Evolutionary conservation across 2,113 vertebrate genomes (phyloP).

Genomic region (Protobothrops mucrosquamatus): DNA sequence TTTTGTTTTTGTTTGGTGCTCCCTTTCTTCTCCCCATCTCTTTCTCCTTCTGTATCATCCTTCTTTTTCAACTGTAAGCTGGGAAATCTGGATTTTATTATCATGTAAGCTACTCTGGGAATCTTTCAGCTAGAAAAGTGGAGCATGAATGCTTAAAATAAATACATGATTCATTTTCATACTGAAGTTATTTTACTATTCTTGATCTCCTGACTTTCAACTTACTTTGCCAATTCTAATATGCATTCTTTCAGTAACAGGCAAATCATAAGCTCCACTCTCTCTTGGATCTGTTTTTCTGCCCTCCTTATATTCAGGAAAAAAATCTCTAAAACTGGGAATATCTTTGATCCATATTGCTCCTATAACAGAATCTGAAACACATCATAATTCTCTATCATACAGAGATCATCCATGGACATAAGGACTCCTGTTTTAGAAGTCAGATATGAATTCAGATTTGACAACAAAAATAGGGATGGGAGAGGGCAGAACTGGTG

Average conservation of each 20-base stretch:
- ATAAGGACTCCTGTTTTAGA: neutral
- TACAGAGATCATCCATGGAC: neutral
- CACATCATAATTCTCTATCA: neutral
- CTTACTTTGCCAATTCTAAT: neutral
- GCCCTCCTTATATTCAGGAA: neutral
- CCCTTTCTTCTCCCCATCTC: neutral
- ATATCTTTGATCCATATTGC: neutral
- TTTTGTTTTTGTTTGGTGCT: neutral
- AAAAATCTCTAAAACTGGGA: neutral
- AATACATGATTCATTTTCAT: neutral
- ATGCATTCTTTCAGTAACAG: neutral
- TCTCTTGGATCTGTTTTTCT: neutral
- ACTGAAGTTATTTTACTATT: neutral
- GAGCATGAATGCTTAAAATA: neutral
- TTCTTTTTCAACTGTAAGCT: neutral
- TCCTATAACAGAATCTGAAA: neutral
- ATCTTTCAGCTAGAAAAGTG: neutral
- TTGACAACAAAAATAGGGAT: neutral
- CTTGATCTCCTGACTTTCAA: neutral
- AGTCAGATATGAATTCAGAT: neutral
- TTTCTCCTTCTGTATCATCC: neutral
- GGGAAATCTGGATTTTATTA: neutral
- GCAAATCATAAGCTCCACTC: neutral
- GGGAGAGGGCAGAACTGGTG: neutral
- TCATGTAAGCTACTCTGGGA: neutral